These are phyloP conservation scores for Troides aeacus DNA, from an alignment of 2,888 invertebrate species.

Conservation along the genomic window DNA sequence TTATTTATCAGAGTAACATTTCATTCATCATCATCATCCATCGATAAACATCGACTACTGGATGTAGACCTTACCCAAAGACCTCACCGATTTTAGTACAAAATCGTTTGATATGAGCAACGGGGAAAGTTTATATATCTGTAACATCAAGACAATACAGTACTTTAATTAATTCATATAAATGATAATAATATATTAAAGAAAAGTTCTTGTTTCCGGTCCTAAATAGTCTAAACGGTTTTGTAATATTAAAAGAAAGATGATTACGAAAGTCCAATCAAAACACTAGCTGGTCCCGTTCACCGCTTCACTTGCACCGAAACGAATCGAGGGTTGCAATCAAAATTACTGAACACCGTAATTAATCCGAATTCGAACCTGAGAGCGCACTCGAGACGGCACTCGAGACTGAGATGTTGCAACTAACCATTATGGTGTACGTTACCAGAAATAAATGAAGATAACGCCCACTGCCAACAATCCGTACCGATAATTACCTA, in stretches of 20 bases:
- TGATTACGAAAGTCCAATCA: neutral
- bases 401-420: slow-evolving; percentile 41
- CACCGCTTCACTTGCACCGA: slow-evolving; percentile 7
- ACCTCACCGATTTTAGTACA: too few relatives aligned
- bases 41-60: too few relatives aligned
- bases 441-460: slow-evolving; percentile 34
- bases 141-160: too few relatives aligned
- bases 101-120: too few relatives aligned
- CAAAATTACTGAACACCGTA: slow-evolving; percentile 37
- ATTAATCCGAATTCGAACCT: slow-evolving; percentile 45
- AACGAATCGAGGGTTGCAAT: slow-evolving; percentile 4
- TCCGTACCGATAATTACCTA: neutral
- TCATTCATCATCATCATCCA: too few relatives aligned
- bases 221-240: neutral
- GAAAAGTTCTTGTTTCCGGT: too few relatives aligned
- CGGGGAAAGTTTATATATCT: too few relatives aligned
- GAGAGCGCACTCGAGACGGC: slow-evolving; percentile 39
- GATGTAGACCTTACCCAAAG: too few relatives aligned
- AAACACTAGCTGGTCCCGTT: neutral
- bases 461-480: slow-evolving; percentile 6
- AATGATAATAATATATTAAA: too few relatives aligned
- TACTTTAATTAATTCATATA: too few relatives aligned
- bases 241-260: neutral
- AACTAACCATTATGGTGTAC: slow-evolving; percentile 31
- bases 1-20: too few relatives aligned